Base-by-base conservation (phyloP, 2,797 vertebrate species). In the Eospalax fontanierii region DNA sequence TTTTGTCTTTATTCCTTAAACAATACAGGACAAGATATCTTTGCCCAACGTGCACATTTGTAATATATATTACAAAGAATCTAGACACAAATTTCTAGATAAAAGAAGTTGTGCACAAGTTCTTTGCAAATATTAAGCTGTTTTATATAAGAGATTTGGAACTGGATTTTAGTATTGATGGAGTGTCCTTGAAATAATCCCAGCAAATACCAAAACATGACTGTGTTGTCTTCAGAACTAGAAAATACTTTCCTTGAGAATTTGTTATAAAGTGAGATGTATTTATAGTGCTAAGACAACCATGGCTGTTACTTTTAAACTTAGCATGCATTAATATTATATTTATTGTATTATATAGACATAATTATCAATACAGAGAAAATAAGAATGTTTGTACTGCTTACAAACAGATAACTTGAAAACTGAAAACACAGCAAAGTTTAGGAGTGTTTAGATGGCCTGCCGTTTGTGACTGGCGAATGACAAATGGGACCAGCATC, bases 351-450 rank as follows among this genome's bases (percentile, higher is more conserved):
- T 33, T 78, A 82, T 59, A 26, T 61, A 78, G 33, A 54, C 54
- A 80, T n/a, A 89, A 87, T 79, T 43, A 9, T 26, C 19, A 15
- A 43, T 50, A 33, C 38, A 79, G 91, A 92, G 6, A 4, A 73
- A 87, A 93, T 10, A 4, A 74, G 18, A 54, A 92, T 61, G 4
- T 30, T 75, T 89, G 33, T 12, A 88, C 5, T 2, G 80, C 24
- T 95, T 93, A 3, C 43, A 38, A 95, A 82, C 43, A 8, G 30
- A 89, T 28, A 87, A 54, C 83, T 75, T 75, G 26, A 90, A 82
- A 82, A 74, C 4, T 43, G 8, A 54, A 38, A 66, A 30, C 19
- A 6, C 3, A 10, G 28, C 14, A 73, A 40, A 46, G 46, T 70
- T 73, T 65, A 84, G 11, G 30, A 85, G 71, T 9, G 1, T 59